Evolutionary conservation across 2,888 invertebrate genomes (phyloP).

Genomic region (Mycogona germanica): DNA sequence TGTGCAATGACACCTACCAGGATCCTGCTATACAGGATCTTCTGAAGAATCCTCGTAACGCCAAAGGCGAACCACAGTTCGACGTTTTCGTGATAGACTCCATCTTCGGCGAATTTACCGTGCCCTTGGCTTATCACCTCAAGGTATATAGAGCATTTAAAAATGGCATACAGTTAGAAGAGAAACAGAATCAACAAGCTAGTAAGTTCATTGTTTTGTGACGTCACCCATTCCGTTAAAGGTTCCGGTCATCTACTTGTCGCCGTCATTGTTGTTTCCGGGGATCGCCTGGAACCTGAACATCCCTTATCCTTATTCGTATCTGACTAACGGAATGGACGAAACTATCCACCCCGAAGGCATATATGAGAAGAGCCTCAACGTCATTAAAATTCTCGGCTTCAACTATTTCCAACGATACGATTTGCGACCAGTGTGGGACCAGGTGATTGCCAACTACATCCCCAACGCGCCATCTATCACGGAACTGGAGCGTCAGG

Average conservation of each 20-base stretch:
- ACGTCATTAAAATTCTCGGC: too few relatives aligned
- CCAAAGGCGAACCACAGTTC: too few relatives aligned
- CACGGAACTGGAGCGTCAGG: constrained; percentile 55
- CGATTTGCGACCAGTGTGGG: background rate
- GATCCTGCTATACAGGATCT: background rate
- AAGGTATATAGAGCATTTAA: too few relatives aligned
- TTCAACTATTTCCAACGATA: background rate
- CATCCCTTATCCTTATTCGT: background rate
- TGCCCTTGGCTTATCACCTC: background rate
- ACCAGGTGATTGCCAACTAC: background rate
- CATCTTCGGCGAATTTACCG: background rate
- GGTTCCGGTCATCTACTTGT: background rate
- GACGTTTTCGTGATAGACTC: background rate
- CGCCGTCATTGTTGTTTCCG: background rate
- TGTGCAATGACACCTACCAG: background rate
- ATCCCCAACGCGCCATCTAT: constrained; percentile 32
- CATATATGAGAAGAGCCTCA: too few relatives aligned
- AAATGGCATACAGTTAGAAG: too few relatives aligned
- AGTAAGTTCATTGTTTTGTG: too few relatives aligned
- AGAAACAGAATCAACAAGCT: too few relatives aligned
- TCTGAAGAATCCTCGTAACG: background rate
- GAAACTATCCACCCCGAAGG: too few relatives aligned
- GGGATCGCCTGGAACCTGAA: background rate
- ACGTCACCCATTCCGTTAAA: too few relatives aligned
- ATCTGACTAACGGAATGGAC: background rate